Evolutionary conservation across 2,113 vertebrate species (phyloP).

Genomic region (Nothobranchius kuhntae): DNA sequence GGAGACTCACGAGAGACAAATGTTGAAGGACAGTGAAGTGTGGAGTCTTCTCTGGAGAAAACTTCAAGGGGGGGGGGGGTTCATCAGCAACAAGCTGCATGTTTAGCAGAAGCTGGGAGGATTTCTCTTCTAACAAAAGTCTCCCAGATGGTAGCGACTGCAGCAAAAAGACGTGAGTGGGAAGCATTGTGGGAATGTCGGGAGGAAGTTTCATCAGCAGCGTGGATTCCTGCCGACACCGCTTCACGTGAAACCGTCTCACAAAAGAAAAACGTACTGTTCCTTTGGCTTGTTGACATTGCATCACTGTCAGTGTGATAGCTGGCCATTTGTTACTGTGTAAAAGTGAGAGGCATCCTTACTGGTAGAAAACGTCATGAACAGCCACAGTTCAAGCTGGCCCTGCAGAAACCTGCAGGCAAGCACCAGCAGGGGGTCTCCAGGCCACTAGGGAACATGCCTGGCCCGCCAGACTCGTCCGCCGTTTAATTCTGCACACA

Average conservation of each 20-base stretch:
- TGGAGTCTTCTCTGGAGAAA: constrained; percentile 20
- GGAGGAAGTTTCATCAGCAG: constrained; percentile 1
- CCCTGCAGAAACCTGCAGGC: too few relatives aligned
- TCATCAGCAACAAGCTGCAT: constrained; percentile 17
- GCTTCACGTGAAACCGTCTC: background rate
- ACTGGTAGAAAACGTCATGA: too few relatives aligned
- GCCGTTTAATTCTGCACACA: too few relatives aligned
- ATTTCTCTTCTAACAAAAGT: constrained; percentile 32
- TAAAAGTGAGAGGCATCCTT: too few relatives aligned
- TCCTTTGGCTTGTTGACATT: too few relatives aligned
- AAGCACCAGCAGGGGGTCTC: too few relatives aligned
- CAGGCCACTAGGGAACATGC: too few relatives aligned
- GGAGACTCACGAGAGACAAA: constrained; percentile 9
- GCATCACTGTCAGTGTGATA: background rate
- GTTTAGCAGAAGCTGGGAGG: constrained; percentile 20
- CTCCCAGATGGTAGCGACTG: constrained; percentile 45
- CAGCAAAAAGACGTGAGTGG: constrained; percentile 31
- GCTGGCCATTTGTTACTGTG: background rate
- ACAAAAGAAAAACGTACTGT: background rate
- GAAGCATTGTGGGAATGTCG: constrained; percentile 28
- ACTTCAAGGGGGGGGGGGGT: constrained; percentile 51
- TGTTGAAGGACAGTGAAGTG: constrained; percentile 49
- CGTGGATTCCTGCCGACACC: background rate
- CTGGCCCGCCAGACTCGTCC: too few relatives aligned
- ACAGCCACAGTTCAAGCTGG: too few relatives aligned